phyloP scores from a whole-genome alignment of 1,140 invertebrate species.

The Himalopsyche phryganea region DNA sequence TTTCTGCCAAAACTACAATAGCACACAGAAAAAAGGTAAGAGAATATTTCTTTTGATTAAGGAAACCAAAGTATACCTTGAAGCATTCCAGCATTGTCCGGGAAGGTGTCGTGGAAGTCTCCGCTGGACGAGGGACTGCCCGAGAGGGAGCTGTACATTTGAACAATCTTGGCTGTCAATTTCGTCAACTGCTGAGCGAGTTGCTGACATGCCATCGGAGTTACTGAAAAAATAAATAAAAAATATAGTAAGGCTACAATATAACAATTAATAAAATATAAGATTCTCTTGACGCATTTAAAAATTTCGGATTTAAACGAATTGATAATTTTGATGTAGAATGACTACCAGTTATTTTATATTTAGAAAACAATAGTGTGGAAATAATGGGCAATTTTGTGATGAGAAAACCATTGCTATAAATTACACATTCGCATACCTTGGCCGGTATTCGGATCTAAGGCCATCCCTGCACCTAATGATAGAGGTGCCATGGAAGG shows the following conservation, averaged over 20 bases:
- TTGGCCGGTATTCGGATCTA: slow-evolving; percentile 22
- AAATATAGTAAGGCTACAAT: slow-evolving; percentile 1
- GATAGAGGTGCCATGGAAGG: slow-evolving; percentile 13
- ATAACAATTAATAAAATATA: not conserved
- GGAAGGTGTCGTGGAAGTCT: slow-evolving; percentile 39
- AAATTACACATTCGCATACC: too few relatives aligned
- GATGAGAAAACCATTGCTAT: too few relatives aligned
- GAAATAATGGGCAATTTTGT: too few relatives aligned
- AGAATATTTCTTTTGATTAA: too few relatives aligned
- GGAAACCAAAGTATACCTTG: slow-evolving; percentile 27
- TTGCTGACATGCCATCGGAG: slow-evolving; percentile 56
- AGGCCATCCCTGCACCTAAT: slow-evolving; percentile 3
- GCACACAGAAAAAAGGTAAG: too few relatives aligned
- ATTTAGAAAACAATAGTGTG: too few relatives aligned
- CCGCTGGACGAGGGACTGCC: slow-evolving; percentile 37
- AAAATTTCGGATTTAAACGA: too few relatives aligned
- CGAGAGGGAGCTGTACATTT: slow-evolving; percentile 57
- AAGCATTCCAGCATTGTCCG: slow-evolving; percentile 39
- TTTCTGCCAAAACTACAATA: too few relatives aligned
- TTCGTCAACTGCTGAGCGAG: slow-evolving; percentile 56
- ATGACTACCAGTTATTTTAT: too few relatives aligned
- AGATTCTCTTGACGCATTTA: too few relatives aligned
- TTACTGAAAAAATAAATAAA: slow-evolving; percentile 50
- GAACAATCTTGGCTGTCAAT: slow-evolving; percentile 58
- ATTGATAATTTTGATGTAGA: too few relatives aligned